Percentiles rank a stretch among this genome's conserved stretches.
Evolutionary conservation across 2,888 invertebrate genomes (phyloP).

Genomic region (Nemoura dubitans): DNA sequence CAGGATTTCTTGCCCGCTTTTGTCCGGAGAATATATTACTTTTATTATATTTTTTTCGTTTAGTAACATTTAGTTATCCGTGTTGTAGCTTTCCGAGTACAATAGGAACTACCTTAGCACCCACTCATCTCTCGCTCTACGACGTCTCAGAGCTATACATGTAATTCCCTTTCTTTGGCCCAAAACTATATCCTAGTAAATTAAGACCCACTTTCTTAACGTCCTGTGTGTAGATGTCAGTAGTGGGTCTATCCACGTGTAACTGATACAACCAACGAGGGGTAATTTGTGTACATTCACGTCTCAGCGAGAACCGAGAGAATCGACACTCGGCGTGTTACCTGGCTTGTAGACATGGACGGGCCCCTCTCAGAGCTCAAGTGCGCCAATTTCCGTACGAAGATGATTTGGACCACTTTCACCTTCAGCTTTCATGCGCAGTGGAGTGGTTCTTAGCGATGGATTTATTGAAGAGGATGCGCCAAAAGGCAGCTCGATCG

Average conservation of each 20-base stretch:
- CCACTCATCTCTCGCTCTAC: constrained; percentile 45
- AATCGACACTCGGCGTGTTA: constrained; percentile 28
- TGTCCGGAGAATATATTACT: constrained; percentile 28
- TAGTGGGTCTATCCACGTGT: constrained; percentile 2
- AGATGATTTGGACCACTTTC: constrained; percentile 7
- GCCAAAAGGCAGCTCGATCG: not conserved
- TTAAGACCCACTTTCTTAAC: constrained; percentile 30
- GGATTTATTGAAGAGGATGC: not conserved
- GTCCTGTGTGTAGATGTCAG: constrained; percentile 14
- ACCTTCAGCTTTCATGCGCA: not conserved
- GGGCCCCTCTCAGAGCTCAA: not conserved
- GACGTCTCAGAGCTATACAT: constrained; percentile 31
- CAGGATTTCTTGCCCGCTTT: constrained; percentile 39
- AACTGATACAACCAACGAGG: constrained; percentile 9
- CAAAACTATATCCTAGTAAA: constrained; percentile 26
- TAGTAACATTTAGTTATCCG: constrained; percentile 33
- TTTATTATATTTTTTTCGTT: constrained; percentile 25
- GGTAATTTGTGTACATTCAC: constrained; percentile 39
- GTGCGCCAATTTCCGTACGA: not conserved
- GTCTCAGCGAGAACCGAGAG: not conserved
- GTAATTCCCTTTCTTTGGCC: constrained; percentile 44
- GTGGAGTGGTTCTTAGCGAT: not conserved
- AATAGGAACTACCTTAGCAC: constrained; percentile 37
- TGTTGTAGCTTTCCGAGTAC: constrained; percentile 3
- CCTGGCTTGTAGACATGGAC: not conserved